Base-by-base conservation (phyloP, 2,888 invertebrate genomes). In the Chirona hameri region DNA sequence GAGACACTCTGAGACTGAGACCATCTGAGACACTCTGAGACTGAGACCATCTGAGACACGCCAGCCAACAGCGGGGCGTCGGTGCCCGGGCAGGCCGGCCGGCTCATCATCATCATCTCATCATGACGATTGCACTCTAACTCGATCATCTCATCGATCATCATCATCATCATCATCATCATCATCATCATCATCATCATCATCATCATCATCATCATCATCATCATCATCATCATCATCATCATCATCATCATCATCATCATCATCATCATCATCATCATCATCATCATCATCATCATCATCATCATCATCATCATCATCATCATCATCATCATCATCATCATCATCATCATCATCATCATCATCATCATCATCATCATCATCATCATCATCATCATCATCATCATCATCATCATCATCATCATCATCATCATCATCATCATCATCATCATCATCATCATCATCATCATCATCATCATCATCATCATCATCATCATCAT, bases 91-190 rank as follows among this genome's bases (percentile, higher is more conserved):
- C n/a, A n/a, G n/a, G n/a, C n/a, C n/a, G n/a, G n/a, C n/a, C n/a
- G n/a, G n/a, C n/a, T n/a, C n/a, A n/a, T n/a, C n/a, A n/a, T n/a
- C n/a, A n/a, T n/a, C n/a, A n/a, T n/a, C n/a, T n/a, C n/a, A n/a
- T n/a, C n/a, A n/a, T n/a, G n/a, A n/a, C n/a, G n/a, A n/a, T n/a
- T n/a, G n/a, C n/a, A n/a, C n/a, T n/a, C n/a, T n/a, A n/a, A n/a
- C n/a, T n/a, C 65, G n/a, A 65, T 65, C 18, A 65, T 65, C 18
- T 65, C 65, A 65, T 65, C 65, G n/a, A 65, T 65, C 65, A 65
- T 65, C 65, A 65, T 65, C 65, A 65, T 65, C 65, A 65, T 65
- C 65, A 65, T 65, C 65, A 65, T 65, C 65, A 65, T 65, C 65
- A 65, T 65, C 65, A 65, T 65, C 65, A 65, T 65, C 65, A 65